These are phyloP conservation scores for Oligia fasciuncula DNA, from an alignment of 2,888 invertebrate genomes.

Conservation along the genomic window DNA sequence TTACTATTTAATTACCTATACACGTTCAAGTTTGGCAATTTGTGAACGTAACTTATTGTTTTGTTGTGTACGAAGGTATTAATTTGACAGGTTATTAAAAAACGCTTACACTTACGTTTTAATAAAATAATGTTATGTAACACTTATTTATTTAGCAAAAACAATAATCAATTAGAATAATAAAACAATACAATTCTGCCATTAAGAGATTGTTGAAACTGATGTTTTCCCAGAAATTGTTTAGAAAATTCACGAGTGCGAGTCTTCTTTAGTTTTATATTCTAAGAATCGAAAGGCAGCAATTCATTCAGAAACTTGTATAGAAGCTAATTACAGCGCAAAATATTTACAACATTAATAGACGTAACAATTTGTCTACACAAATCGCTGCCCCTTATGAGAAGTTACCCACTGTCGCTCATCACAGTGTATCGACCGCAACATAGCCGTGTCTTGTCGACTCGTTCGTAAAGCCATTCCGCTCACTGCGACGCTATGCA, in stretches of 20 bases:
- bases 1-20: background rate
- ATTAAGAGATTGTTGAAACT: background rate
- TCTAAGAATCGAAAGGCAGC: background rate
- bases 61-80: background rate
- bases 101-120: background rate
- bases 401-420: slow-evolving; percentile 14
- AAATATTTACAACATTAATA: background rate
- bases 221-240: slow-evolving; percentile 8
- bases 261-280: background rate
- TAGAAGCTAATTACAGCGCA: background rate
- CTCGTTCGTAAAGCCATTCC: slow-evolving; percentile 56
- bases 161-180: background rate
- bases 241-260: background rate
- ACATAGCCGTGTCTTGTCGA: slow-evolving; percentile 54
- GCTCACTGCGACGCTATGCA: slow-evolving; percentile 50
- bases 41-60: background rate
- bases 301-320: background rate
- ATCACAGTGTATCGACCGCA: background rate
- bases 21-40: background rate
- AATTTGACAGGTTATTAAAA: background rate
- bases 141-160: background rate
- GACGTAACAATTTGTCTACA: background rate
- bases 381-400: slow-evolving; percentile 28
- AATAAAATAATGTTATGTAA: background rate
- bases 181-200: background rate